Conservation (phyloP, 2,888 invertebrate genomes). For the Ichneumoninae sp. region DNA sequence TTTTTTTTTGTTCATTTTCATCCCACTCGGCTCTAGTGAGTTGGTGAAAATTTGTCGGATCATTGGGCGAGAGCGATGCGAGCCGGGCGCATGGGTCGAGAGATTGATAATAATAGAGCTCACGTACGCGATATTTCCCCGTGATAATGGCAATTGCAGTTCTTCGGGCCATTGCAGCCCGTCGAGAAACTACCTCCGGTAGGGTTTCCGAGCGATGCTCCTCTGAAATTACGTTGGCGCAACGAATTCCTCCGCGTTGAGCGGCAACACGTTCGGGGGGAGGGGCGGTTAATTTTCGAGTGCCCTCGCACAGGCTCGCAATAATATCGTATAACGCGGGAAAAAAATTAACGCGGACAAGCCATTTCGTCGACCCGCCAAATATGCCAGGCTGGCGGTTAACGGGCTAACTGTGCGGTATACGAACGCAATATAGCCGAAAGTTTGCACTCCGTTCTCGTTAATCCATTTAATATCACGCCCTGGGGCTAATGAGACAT, state of each 20-base stretch:
- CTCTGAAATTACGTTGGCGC: slow-evolving; percentile 55
- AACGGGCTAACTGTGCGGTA: too few species aligned
- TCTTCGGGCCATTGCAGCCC: slow-evolving; percentile 15
- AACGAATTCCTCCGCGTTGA: slow-evolving; percentile 56
- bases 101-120: slow-evolving; percentile 53
- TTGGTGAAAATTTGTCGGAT: neutral
- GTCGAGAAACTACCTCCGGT: slow-evolving; percentile 14
- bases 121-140: slow-evolving; percentile 58
- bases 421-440: too few species aligned
- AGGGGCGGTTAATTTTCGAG: slow-evolving; percentile 32
- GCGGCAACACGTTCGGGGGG: slow-evolving; percentile 39
- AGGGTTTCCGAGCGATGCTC: slow-evolving; percentile 26
- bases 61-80: neutral
- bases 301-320: slow-evolving; percentile 16
- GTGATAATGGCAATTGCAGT: slow-evolving; percentile 62
- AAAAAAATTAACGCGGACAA: neutral
- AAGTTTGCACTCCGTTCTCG: too few species aligned
- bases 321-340: slow-evolving; percentile 43
- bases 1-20: neutral
- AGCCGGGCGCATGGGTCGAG: slow-evolving; percentile 18
- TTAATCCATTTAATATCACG: too few species aligned
- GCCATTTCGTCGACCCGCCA: neutral
- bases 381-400: neutral
- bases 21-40: neutral
- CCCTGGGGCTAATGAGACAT: neutral